These are phyloP conservation scores for Pinna nobilis DNA, from an alignment of 1,140 invertebrate species.

Conservation along the genomic window DNA sequence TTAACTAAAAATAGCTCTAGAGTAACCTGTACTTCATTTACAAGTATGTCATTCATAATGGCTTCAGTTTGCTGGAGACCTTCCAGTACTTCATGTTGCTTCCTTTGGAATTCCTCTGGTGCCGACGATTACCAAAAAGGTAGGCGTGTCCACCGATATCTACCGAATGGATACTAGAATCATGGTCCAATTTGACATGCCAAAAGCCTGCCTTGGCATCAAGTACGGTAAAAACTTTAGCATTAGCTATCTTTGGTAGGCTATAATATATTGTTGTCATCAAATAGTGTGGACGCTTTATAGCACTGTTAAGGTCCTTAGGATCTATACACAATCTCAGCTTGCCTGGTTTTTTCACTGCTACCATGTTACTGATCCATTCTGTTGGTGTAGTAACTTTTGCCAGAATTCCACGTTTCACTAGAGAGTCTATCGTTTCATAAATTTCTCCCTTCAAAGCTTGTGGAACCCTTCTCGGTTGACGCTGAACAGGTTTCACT, in stretches of 20 bases:
- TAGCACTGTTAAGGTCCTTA: slow-evolving; percentile 11
- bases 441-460: slow-evolving; percentile 26
- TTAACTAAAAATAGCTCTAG: no score
- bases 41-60: slow-evolving; percentile 71
- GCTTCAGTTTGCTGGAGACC: background rate
- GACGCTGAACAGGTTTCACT: slow-evolving; percentile 44
- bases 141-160: slow-evolving; percentile 34
- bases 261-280: slow-evolving; percentile 17
- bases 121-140: slow-evolving; percentile 18
- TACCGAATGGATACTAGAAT: slow-evolving; percentile 45
- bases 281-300: slow-evolving; percentile 15
- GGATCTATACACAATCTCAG: slow-evolving; percentile 17
- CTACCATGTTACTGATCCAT: slow-evolving; percentile 72
- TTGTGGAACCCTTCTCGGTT: slow-evolving; percentile 57
- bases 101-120: slow-evolving; percentile 1
- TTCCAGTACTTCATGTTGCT: background rate
- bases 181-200: slow-evolving; percentile 71
- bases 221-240: slow-evolving; percentile 74
- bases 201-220: slow-evolving; percentile 75
- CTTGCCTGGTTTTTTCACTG: slow-evolving; percentile 15
- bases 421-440: slow-evolving; percentile 27
- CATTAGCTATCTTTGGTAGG: slow-evolving; percentile 59
- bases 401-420: slow-evolving; percentile 19
- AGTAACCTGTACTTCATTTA: no score
- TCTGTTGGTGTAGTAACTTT: slow-evolving; percentile 68